These are phyloP conservation scores for Pristis pectinata DNA, from an alignment of 2,797 vertebrate genomes.

Conservation along the genomic window DNA sequence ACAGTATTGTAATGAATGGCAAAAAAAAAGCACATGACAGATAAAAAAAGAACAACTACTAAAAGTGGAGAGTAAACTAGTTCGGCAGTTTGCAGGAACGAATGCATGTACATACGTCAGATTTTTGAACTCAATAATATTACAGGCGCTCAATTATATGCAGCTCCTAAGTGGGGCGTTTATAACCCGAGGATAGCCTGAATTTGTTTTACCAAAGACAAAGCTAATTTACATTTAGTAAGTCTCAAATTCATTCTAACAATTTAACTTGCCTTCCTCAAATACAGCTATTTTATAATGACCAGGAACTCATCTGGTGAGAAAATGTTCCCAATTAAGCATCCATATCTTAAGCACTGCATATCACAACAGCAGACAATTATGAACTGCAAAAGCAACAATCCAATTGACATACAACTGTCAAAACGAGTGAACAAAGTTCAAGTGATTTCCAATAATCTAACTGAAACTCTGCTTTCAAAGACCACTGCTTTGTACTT, in stretches of 20 bases:
- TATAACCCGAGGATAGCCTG: too few species aligned
- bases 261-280: background rate
- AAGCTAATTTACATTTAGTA: background rate
- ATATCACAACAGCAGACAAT: background rate
- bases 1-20: too few species aligned
- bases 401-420: background rate
- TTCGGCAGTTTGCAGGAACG: too few species aligned
- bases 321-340: background rate
- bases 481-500: background rate
- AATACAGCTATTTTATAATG: background rate
- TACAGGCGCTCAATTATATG: too few species aligned
- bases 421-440: background rate
- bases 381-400: background rate
- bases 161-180: too few species aligned
- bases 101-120: too few species aligned
- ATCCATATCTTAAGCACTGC: background rate
- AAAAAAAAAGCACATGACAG: too few species aligned
- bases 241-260: background rate
- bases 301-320: background rate
- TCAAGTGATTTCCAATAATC: background rate
- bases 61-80: too few species aligned
- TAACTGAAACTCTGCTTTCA: background rate
- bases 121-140: too few species aligned
- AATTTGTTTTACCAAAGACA: background rate
- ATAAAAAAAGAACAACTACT: too few species aligned